Evolutionary conservation across 1,140 invertebrate genomes (phyloP).

Genomic region (Parapsyche elsis): DNA sequence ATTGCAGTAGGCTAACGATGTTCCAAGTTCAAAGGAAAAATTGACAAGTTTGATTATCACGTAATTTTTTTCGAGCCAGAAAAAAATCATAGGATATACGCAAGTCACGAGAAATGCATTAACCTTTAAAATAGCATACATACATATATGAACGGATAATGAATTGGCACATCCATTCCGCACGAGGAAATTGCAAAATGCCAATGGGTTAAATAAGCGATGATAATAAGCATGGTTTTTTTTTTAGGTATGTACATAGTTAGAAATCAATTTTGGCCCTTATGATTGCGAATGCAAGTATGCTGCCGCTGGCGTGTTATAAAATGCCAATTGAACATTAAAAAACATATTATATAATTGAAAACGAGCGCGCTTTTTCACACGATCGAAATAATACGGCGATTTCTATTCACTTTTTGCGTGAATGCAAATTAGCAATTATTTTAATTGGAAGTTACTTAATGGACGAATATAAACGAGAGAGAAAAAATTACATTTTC

Average conservation of each 20-base stretch:
- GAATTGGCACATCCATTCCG: constrained; percentile 14
- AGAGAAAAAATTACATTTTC: too few species aligned
- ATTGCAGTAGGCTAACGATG: too few species aligned
- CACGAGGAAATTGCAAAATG: constrained; percentile 23
- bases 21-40: too few species aligned
- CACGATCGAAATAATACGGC: constrained; percentile 21
- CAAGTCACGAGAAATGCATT: constrained; percentile 29
- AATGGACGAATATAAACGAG: not conserved
- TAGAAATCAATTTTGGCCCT: too few species aligned
- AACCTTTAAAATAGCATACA: constrained; percentile 12
- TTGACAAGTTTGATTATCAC: too few species aligned
- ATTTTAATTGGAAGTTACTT: not conserved
- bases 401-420: constrained; percentile 15
- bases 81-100: not conserved
- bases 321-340: not conserved
- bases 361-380: not conserved
- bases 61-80: too few species aligned
- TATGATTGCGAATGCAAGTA: too few species aligned
- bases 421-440: constrained; percentile 20
- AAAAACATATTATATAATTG: not conserved
- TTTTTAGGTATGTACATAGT: too few species aligned
- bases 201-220: not conserved
- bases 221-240: not conserved
- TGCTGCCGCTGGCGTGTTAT: too few species aligned
- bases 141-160: not conserved